Evolutionary conservation across 2,113 vertebrate species (phyloP), one percentile per base, ranked within the genome.

Genomic region (Percopsis transmontana): DNA sequence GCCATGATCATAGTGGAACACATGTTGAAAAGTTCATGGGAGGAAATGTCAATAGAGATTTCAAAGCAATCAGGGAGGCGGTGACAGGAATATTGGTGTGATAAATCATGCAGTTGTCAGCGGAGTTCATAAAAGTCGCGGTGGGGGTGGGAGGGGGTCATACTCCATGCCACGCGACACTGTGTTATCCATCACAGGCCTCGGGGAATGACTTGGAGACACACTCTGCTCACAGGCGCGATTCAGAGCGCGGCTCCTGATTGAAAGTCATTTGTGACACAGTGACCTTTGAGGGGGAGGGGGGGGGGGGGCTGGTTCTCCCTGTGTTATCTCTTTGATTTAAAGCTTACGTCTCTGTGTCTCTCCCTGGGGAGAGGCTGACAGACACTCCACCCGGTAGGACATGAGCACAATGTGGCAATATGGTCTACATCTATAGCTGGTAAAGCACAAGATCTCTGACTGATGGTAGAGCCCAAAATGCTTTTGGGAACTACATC

Each of bases 21-120:
- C 55, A 54, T 45, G 60, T 58, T 84, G 63, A 85, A 85, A 87
- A 86, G 77, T 63, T 68, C 60, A 71, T 51, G 27, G 64, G 61
- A 52, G 68, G 72, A 88, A 87, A 87, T 85, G 84, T 88, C 81
- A 85, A 88, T 88, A 74, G 73, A 83, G 84, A 78, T 76, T 88
- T 88, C 78, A 88, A 78, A 90, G 85, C 77, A 82, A 81, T 83
- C 71, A 72, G 70, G 72, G 44, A 62, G 71, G 58, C 59, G 69
- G 67, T 74, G 74, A 81, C 68, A 62, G 76, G 71, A 68, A 79
- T 83, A 87, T 76, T 77, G 85, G 76, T 76, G 82, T 76, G 73
- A 89, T 88, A 83, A 89, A 87, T 90, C 86, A 85, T 79, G 68
- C 74, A 65, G 72, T 55, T 86, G 68, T 72, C 70, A 72, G 80